Conservation (phyloP, 2,113 vertebrate species). For the Bubalus kerabau region DNA sequence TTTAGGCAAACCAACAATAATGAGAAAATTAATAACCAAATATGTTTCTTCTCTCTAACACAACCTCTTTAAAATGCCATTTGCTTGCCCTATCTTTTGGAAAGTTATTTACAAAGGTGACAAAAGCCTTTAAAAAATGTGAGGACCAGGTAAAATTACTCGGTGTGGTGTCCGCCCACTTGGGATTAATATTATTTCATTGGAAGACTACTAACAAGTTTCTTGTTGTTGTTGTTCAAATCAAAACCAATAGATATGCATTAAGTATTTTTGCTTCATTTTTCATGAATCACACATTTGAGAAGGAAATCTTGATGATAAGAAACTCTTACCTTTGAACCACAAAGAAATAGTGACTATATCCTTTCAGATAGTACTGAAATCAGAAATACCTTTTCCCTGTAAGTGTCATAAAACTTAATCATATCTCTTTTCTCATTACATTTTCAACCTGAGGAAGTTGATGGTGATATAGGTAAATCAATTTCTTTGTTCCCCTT, state of each 20-base stretch:
- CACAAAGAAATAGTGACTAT: constrained; percentile 42
- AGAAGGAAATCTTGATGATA: constrained; percentile 44
- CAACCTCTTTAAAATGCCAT: background rate
- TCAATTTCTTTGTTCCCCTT: constrained; percentile 49
- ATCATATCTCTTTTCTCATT: background rate
- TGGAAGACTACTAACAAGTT: background rate
- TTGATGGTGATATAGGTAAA: background rate
- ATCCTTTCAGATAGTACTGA: background rate
- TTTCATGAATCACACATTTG: constrained; percentile 56
- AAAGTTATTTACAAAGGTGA: background rate
- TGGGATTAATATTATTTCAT: background rate
- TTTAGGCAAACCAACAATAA: constrained; percentile 5
- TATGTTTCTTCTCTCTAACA: background rate
- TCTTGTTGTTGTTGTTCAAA: background rate
- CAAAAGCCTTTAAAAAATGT: constrained; percentile 26
- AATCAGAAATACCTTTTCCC: background rate
- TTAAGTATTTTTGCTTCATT: background rate
- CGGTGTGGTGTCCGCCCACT: background rate
- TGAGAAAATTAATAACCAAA: constrained; percentile 15
- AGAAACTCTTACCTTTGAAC: background rate
- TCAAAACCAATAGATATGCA: background rate
- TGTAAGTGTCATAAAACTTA: background rate
- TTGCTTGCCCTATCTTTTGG: background rate
- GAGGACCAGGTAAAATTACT: background rate
- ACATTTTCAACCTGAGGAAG: background rate